Evolutionary conservation across 2,888 invertebrate species (phyloP).

Genomic region (Thecophora atra): DNA sequence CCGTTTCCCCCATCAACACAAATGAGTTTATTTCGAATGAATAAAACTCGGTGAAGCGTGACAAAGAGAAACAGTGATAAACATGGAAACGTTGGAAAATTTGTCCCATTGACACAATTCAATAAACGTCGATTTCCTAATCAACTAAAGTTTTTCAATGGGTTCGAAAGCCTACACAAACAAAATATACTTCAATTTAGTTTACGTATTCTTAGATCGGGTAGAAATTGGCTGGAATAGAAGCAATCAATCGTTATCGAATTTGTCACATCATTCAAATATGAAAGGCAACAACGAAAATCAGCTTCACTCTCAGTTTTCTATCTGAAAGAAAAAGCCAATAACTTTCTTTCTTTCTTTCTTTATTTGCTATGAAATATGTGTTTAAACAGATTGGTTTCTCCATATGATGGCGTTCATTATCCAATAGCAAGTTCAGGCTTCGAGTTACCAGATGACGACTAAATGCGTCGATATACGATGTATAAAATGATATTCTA

Average conservation of each 20-base stretch:
- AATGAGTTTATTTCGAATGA: conserved; percentile 7
- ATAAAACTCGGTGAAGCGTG: conserved; percentile 13
- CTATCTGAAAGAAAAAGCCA: not conserved
- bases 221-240: conserved; percentile 19
- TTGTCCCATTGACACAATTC: conserved; percentile 31
- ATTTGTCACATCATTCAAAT: too few species aligned
- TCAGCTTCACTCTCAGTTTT: conserved; percentile 9
- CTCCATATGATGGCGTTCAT: not conserved
- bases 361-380: not conserved
- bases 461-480: not conserved
- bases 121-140: not conserved
- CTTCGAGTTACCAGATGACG: conserved; percentile 16
- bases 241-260: conserved; percentile 6
- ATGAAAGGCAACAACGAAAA: not conserved
- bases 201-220: not conserved
- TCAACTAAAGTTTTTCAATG: not conserved
- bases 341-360: not conserved
- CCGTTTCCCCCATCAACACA: too few species aligned
- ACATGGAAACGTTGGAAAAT: conserved; percentile 4
- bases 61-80: not conserved
- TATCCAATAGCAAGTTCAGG: conserved; percentile 20
- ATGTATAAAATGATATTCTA: not conserved
- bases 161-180: not conserved
- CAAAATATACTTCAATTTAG: not conserved
- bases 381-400: too few species aligned